Conservation (phyloP, 2,797 vertebrate genomes). For the Pangasius krempfi region DNA sequence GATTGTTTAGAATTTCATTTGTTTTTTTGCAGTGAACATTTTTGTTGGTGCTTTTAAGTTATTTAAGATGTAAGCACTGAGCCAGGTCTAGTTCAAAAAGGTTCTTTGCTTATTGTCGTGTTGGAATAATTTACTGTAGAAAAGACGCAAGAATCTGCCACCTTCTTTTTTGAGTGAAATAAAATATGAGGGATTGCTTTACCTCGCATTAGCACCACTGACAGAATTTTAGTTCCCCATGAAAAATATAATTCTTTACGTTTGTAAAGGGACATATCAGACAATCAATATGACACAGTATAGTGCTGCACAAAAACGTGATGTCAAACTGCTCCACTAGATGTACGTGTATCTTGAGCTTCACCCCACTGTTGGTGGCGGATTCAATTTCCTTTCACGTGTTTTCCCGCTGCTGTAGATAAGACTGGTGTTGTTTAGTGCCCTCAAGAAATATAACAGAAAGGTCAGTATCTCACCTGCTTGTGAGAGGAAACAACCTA, state of each 20-base stretch:
- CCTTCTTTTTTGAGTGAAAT: neutral
- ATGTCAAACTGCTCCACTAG: neutral
- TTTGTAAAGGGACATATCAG: neutral
- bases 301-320: neutral
- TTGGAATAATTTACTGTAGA: neutral
- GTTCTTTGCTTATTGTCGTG: neutral
- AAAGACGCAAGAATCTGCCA: neutral
- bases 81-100: neutral
- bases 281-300: neutral
- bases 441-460: constrained; percentile 17
- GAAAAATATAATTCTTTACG: neutral
- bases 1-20: neutral
- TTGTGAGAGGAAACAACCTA: constrained; percentile 1
- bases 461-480: constrained; percentile 16
- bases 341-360: neutral
- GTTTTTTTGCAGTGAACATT: neutral
- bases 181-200: neutral
- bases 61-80: neutral
- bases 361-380: neutral
- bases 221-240: neutral
- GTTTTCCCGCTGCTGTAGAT: constrained; percentile 8
- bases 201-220: neutral
- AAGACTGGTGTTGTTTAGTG: neutral
- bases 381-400: constrained; percentile 41
- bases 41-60: neutral